Evolutionary conservation across 2,888 invertebrate species (phyloP).

Genomic region (Tetragonisca angustula): DNA sequence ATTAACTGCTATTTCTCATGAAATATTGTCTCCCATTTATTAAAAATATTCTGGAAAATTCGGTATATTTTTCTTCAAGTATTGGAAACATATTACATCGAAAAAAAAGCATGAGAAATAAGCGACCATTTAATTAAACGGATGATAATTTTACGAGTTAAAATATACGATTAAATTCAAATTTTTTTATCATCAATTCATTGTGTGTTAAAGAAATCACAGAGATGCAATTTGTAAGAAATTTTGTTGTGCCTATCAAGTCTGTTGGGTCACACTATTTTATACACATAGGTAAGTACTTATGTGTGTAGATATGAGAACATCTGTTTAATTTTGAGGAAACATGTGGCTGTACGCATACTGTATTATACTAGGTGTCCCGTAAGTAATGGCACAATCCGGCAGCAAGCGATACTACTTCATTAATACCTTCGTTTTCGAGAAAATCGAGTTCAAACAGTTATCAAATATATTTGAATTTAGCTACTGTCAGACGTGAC

Average conservation of each 20-base stretch:
- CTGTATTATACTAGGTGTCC: too few relatives aligned
- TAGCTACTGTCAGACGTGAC: too few relatives aligned
- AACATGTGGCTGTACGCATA: conserved; percentile 1
- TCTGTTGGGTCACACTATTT: background rate
- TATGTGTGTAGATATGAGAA: background rate
- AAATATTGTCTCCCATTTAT: background rate
- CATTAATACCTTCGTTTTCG: too few relatives aligned
- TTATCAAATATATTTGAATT: too few relatives aligned
- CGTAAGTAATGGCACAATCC: too few relatives aligned
- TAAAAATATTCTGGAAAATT: background rate
- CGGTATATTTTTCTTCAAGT: background rate
- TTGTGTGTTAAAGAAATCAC: background rate
- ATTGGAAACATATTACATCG: background rate
- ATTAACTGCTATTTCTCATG: background rate
- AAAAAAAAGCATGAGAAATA: background rate
- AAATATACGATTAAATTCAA: background rate
- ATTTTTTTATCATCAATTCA: background rate
- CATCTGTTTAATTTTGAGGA: conserved; percentile 21
- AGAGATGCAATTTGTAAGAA: background rate
- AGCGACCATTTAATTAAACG: background rate
- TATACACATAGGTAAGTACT: background rate
- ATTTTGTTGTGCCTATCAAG: background rate
- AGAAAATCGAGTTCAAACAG: too few relatives aligned
- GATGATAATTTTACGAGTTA: background rate
- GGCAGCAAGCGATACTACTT: too few relatives aligned